Percentiles rank a stretch among this genome's conserved stretches.
Evolutionary conservation across 2,113 vertebrate species (phyloP).

Genomic region (Dasyurus viverrinus): DNA sequence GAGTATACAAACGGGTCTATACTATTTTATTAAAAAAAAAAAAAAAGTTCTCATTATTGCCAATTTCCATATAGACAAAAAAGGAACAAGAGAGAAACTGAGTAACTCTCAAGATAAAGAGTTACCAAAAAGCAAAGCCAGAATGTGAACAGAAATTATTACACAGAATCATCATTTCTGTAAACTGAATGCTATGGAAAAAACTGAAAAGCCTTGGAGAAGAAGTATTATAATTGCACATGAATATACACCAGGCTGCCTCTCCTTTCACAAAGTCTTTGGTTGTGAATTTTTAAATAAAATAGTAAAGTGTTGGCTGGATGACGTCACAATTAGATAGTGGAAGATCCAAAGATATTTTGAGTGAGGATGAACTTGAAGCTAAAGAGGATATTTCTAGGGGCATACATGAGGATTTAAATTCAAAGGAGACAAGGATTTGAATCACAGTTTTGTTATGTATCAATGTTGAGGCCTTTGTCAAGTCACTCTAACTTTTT

Average conservation of each 20-base stretch:
- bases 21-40: no score
- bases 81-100: background rate
- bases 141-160: background rate
- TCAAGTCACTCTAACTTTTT: background rate
- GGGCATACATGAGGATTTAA: background rate
- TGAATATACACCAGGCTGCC: background rate
- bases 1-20: background rate
- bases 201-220: background rate
- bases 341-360: background rate
- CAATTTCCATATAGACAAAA: background rate
- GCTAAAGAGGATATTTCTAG: background rate
- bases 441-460: background rate
- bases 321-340: background rate
- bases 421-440: background rate
- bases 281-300: background rate
- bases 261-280: background rate
- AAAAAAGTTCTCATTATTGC: background rate
- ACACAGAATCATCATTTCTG: background rate
- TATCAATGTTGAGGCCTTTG: background rate
- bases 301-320: background rate
- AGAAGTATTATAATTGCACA: background rate
- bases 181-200: background rate
- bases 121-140: background rate
- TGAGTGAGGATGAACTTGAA: background rate
- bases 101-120: background rate